Base-by-base conservation (phyloP, 64 coral and sea anemone genomes). In the Montipora capricornis region DNA sequence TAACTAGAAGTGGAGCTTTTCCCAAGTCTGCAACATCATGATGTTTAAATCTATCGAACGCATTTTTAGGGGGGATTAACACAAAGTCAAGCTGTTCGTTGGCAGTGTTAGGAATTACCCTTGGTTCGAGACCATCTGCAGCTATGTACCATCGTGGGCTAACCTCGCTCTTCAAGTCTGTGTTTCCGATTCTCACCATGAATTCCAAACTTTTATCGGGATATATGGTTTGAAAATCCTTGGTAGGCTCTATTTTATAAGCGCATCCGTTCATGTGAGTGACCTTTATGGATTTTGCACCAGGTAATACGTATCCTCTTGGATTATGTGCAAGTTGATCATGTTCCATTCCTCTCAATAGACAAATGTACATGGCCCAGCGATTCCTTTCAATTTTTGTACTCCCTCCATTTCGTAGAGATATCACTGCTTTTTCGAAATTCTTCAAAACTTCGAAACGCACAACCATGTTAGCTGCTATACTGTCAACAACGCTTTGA, bases 261-360 rank as follows among this genome's bases (percentile, higher is more conserved):
- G 87, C 47, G 24, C 91, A 93, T 66, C 91, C 91, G 49, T 88
- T 93, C 22, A 93, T 79, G 44, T 93, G 91, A 24, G 91, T 93
- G n/a, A 93, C 60, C 71, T 80, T 93, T 0, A 93, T 80, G 15
- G 83, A 77, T 64, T 66, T 79, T 68, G 48, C 46, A 9, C 45
- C 44, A 13, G 83, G 91, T 19, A 93, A 73, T 55, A 80, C 20
- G 75, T 80, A 88, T 48, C 91, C 91, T 70, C 69, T 48, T 22
- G 74, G 60, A 45, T 46, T 93, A 62, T 87, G 84, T 5, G 26
- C 68, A 10, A 79, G 84, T 7, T 93, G 57, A 29, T 14, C 75
- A 46, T 68, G 91, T 51, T 93, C 91, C 49, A 93, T 88, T 78
- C 84, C 87, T 52, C 60, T 84, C 19, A 79, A 80, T 26, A 87